These are phyloP conservation scores for Onychostoma macrolepis DNA, from an alignment of 2,113 vertebrate species.

Conservation along the genomic window DNA sequence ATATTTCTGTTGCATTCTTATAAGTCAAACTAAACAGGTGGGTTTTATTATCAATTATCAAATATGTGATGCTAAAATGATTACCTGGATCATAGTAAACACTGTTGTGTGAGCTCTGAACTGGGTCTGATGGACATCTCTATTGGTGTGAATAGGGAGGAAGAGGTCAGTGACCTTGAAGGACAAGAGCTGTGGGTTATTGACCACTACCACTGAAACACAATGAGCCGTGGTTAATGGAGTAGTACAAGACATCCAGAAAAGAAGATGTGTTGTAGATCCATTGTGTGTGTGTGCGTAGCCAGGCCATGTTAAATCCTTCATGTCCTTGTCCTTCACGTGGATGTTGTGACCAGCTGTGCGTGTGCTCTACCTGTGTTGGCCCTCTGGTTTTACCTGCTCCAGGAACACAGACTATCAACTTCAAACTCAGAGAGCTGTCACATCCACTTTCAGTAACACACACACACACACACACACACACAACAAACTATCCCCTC, in stretches of 20 bases:
- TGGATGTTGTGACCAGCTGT: constrained; percentile 44
- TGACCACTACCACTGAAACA: constrained; percentile 40
- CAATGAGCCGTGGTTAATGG: constrained; percentile 27
- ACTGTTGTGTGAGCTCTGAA: background rate
- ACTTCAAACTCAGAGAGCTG: constrained; percentile 36
- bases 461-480: background rate
- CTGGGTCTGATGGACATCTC: background rate
- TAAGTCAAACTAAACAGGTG: background rate
- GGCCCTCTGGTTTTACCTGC: constrained; percentile 71
- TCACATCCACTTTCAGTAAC: constrained; percentile 24
- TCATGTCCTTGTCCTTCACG: constrained; percentile 27
- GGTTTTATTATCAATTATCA: background rate
- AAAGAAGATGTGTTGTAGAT: background rate
- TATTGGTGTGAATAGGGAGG: constrained; percentile 18
- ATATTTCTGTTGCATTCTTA: background rate
- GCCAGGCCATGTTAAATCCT: constrained; percentile 18
- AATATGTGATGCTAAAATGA: background rate
- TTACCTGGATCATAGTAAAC: background rate
- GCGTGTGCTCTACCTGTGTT: constrained; percentile 66
- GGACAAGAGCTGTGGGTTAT: constrained; percentile 28
- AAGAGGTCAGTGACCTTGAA: constrained; percentile 30
- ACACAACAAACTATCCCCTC: constrained; percentile 7
- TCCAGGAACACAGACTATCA: constrained; percentile 62
- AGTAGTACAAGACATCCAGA: constrained; percentile 23
- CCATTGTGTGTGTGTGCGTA: background rate